phyloP scores from a whole-genome alignment of 37 sponge, comb jelly and placozoan genomes.

The Cladorhizidae sp. region DNA sequence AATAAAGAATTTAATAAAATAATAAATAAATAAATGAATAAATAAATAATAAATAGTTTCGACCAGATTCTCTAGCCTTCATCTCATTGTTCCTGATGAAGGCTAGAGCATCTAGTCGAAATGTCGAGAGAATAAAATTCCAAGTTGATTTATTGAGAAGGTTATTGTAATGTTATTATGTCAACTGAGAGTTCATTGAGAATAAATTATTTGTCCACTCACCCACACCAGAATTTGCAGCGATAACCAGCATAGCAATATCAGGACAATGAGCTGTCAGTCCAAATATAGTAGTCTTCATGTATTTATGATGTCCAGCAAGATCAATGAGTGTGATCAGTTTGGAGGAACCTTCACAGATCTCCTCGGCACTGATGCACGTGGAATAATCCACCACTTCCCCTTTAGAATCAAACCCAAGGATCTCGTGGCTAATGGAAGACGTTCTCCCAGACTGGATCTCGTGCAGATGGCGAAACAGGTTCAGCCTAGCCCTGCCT shows the following conservation, averaged over 20 bases:
- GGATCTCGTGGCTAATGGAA: constrained; percentile 93
- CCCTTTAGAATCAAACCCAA: constrained; percentile 90
- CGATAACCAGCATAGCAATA: constrained; percentile 89
- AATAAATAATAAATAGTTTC: too few species aligned
- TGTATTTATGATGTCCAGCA: constrained; percentile 97
- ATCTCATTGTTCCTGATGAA: too few species aligned
- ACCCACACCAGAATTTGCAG: constrained; percentile 93
- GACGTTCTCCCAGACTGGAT: constrained; percentile 95
- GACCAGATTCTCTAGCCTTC: too few species aligned
- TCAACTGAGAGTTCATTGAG: too few species aligned
- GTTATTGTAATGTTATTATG: too few species aligned
- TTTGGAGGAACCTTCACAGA: constrained; percentile 91
- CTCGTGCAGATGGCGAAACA: constrained; percentile 97
- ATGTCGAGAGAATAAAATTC: too few species aligned
- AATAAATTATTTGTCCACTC: too few species aligned
- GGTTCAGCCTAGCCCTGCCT: constrained; percentile 92
- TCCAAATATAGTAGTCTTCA: constrained; percentile 97
- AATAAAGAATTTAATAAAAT: too few species aligned
- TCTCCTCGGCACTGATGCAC: constrained; percentile 84
- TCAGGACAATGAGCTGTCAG: constrained; percentile 93
- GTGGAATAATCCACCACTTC: constrained; percentile 85
- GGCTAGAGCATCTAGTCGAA: too few species aligned
- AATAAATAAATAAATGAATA: too few species aligned
- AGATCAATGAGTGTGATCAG: constrained; percentile 97
- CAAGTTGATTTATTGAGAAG: too few species aligned